Evolutionary conservation across 92 coral and sea anemone species (phyloP), one percentile per base, ranked within the genome.

Genomic region (Paragorgia papillata): DNA sequence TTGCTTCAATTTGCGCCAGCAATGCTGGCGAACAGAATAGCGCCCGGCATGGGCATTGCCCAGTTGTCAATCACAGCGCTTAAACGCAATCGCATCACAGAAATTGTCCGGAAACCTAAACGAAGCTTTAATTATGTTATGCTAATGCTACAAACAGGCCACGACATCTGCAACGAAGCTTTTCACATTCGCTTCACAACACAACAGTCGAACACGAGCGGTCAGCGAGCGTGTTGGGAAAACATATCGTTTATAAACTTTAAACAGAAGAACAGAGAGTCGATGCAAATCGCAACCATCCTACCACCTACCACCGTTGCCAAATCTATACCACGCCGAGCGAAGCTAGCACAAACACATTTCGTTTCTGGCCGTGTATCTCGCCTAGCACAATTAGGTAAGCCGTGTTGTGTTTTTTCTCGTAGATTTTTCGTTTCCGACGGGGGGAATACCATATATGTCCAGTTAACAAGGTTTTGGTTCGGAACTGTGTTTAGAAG

Each of bases 121-220:
- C 25, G 34, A 37, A 64, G 68, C 71, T 40, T 64, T 46, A 64
- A 64, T 64, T 40, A 64, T 33, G 48, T 64, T 64, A 64, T 64
- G 71, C 71, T 37, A 64, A 64, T 64, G 53, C 28, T 35, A 14
- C 43, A n/a, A 18, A 1, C 13, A 29, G 27, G 51, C 25, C 29
- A 19, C 46, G 48, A 40, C 28, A 40, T 20, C 28, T 64, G 9
- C 9, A 31, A 27, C 31, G 37, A 2, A 0, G 50, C 26, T 28
- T 28, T 64, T 37, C 22, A 26, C 18, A 34, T 4, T 24, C 43
- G 7, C 68, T 21, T 64, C 2, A n/a, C 7, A 64, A 40, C 26
- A 64, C 48, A 20, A 37, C 30, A 0, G 12, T 12, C 3, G 28
- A 6, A 0, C 44, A 28, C 8, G 71, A 64, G 1, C 48, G 7